Evolutionary conservation across 2,797 vertebrate genomes (phyloP).

Genomic region (Chaetophractus vellerosus): DNA sequence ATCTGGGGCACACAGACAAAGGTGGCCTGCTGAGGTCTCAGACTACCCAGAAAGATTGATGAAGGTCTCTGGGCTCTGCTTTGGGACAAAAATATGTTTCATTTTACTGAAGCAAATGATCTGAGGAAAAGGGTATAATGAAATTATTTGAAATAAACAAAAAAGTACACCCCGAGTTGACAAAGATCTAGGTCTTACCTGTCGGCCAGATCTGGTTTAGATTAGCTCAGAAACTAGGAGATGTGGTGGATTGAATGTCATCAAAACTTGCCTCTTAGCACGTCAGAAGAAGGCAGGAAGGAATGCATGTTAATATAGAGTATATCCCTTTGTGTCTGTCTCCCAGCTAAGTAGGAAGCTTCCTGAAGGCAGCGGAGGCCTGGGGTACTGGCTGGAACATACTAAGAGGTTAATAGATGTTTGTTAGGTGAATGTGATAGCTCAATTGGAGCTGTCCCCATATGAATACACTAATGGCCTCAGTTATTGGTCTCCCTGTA

Average conservation of each 20-base stretch:
- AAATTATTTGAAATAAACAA: constrained; percentile 56
- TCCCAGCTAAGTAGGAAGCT: neutral
- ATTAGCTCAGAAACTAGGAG: neutral
- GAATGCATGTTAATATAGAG: neutral
- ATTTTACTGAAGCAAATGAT: constrained; percentile 17
- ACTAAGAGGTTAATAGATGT: neutral
- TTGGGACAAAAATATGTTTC: constrained; percentile 27
- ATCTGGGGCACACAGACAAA: constrained; percentile 62
- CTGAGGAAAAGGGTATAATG: neutral
- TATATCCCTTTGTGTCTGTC: neutral
- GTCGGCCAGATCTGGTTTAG: neutral
- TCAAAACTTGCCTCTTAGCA: neutral
- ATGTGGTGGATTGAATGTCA: neutral
- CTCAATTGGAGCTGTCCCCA: neutral
- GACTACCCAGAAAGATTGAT: neutral
- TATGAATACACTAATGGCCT: neutral
- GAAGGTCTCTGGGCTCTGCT: neutral
- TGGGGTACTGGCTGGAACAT: neutral
- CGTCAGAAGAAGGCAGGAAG: neutral
- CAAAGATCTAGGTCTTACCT: constrained; percentile 25
- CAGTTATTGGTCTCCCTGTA: neutral
- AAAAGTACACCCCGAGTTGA: neutral
- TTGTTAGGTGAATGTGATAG: neutral
- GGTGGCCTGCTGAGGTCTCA: neutral
- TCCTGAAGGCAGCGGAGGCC: neutral